Evolutionary conservation across 1,140 invertebrate genomes (phyloP), one percentile per base, ranked within the genome.

Genomic region (Brachionus rotundiformis): DNA sequence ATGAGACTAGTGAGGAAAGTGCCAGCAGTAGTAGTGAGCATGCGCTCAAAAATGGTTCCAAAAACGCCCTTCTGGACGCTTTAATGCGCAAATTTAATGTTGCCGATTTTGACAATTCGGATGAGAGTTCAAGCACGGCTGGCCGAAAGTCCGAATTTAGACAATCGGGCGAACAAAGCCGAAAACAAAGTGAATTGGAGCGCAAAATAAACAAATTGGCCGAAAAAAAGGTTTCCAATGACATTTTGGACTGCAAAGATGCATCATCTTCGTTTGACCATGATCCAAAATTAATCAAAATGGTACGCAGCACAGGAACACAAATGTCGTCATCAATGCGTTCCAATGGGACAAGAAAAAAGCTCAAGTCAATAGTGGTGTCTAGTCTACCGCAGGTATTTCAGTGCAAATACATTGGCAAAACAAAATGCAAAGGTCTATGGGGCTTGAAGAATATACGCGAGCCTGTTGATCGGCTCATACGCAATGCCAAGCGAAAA

Each of bases 371-470:
- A 23, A 8, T 79, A 36, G 36, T 39, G 23, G 47, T 79, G 7
- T 39, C 25, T 11, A 36, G 47, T 59, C 47, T 79, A 5, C 79
- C 79, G 7, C 79, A 81, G 31, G 1, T 39, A 10, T 81, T 81
- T 65, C 29, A 63, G 10, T 63, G 54, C 31, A 81, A 81, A 25
- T 81, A 81, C 39, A 29, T 81, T 16, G 79, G 79, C 11, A 63
- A 63, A 65, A 65, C 79, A 44, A 63, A 63, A 16, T 81, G 79
- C 31, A 65, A 63, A 16, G 54, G 54, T 31, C 23, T 81, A 44
- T 81, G 79, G 79, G 79, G 79, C n/a, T 16, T 63, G 27, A 63
- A 81, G 44, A 63, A 63, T 41, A 54, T 81, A 31, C 33, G 79
- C 1, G 59, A 63, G 16, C 79, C 79, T 10, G 19, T 81, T 63